A percentile compares a stretch with the other conserved stretches of the same genome.
Evolutionary conservation across 2,797 vertebrate species (phyloP).

Genomic region (Dipus sagitta): DNA sequence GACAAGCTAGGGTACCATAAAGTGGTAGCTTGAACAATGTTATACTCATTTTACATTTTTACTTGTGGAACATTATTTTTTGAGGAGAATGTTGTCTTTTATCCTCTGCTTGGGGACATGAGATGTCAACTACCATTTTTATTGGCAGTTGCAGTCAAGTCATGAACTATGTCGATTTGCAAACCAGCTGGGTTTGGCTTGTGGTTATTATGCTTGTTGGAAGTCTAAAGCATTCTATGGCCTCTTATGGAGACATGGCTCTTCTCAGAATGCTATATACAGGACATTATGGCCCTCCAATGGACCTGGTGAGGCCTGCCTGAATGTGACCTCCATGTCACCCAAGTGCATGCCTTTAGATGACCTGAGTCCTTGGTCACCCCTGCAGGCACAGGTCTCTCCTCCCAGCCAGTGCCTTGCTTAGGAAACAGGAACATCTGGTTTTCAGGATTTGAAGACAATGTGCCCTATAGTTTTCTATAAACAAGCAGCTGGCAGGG

Average conservation of each 20-base stretch:
- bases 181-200: background rate
- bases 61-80: background rate
- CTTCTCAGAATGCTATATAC: background rate
- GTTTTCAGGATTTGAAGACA: background rate
- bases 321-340: accelerated
- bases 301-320: accelerated
- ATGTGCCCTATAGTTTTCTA: background rate
- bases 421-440: background rate
- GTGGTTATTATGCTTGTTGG: background rate
- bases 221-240: background rate
- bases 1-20: accelerated
- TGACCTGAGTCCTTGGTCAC: accelerated
- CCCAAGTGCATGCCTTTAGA: accelerated
- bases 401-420: background rate
- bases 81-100: background rate
- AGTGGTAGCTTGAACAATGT: accelerated
- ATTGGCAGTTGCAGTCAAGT: background rate
- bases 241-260: background rate
- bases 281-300: accelerated
- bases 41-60: accelerated
- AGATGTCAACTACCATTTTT: background rate
- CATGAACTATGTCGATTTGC: background rate
- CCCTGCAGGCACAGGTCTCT: accelerated
- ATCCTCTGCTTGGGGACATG: background rate
- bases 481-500: background rate